These are phyloP conservation scores for Hemicentrotus pulcherrimus DNA, from an alignment of 35 echinoderm and acorn worm species.

Conservation along the genomic window DNA sequence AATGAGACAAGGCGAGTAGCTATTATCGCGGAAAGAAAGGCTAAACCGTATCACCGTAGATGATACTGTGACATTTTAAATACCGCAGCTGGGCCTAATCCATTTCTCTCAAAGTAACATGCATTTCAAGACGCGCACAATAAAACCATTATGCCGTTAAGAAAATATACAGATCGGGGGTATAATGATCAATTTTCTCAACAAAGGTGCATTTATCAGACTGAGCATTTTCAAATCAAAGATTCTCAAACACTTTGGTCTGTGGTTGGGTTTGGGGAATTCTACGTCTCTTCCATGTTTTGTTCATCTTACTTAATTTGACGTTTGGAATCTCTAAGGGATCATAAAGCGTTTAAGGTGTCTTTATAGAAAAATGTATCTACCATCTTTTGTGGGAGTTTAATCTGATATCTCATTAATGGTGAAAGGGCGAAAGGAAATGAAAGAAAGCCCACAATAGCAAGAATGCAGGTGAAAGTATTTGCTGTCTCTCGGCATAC, in stretches of 20 bases:
- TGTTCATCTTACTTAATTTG: not conserved
- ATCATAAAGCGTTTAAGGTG: conserved; percentile 3
- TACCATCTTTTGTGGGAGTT: not conserved
- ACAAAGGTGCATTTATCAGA: not conserved
- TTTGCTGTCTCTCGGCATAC: not conserved
- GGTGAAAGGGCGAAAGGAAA: not conserved
- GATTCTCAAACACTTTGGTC: not conserved
- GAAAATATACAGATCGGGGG: not conserved
- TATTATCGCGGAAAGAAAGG: not conserved
- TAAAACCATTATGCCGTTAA: not conserved
- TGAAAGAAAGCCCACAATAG: not conserved
- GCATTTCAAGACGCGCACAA: not conserved
- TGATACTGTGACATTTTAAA: not conserved
- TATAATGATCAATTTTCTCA: not conserved
- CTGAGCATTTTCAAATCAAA: not conserved
- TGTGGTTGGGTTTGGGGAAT: not conserved
- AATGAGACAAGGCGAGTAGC: not conserved
- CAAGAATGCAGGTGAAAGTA: not conserved
- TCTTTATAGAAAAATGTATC: not conserved
- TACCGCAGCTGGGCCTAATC: not conserved
- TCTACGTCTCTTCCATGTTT: not conserved
- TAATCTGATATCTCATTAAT: not conserved
- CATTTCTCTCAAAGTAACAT: not conserved
- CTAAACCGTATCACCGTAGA: not conserved
- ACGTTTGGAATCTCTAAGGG: not conserved